phyloP scores from a whole-genome alignment of 2,888 invertebrate species.

The Pediacus dermestoides region DNA sequence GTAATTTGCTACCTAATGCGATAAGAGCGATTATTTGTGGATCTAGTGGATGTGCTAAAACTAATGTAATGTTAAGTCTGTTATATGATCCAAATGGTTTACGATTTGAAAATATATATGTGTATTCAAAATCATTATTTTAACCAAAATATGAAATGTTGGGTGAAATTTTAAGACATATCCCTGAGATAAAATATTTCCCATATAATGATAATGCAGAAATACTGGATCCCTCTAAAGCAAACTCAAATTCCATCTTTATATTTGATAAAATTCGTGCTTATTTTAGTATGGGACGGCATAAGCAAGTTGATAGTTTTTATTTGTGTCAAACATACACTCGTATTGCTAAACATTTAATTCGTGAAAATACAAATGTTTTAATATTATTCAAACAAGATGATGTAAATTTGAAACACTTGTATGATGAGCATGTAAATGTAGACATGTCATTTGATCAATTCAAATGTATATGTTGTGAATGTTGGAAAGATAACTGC shows the following conservation, averaged over 20 bases:
- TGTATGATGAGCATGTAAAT: too few relatives aligned
- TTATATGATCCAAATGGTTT: too few relatives aligned
- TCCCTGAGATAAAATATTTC: too few relatives aligned
- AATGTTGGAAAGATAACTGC: too few relatives aligned
- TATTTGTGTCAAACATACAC: too few relatives aligned
- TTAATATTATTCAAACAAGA: conserved; percentile 15
- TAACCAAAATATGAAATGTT: conserved; percentile 22
- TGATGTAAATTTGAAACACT: conserved; percentile 12
- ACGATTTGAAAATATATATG: conserved; percentile 20
- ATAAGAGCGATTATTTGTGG: too few relatives aligned
- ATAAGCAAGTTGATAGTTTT: too few relatives aligned
- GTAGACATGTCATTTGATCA: conserved; percentile 9
- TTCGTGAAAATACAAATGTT: conserved; percentile 13
- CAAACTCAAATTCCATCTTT: too few relatives aligned
- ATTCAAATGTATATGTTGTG: conserved; percentile 10
- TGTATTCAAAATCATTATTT: conserved; percentile 22
- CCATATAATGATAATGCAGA: too few relatives aligned
- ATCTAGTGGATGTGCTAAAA: conserved; percentile 14
- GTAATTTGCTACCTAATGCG: too few relatives aligned
- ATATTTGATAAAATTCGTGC: conserved; percentile 19
- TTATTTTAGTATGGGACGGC: conserved; percentile 20
- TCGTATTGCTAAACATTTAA: conserved; percentile 18
- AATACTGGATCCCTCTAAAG: too few relatives aligned
- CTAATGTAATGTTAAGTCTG: conserved; percentile 14
- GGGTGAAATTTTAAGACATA: too few relatives aligned